Percentiles rank a stretch among this genome's conserved stretches.
Evolutionary conservation across 2,888 invertebrate genomes (phyloP).

Genomic region (Amaurobius ferox): DNA sequence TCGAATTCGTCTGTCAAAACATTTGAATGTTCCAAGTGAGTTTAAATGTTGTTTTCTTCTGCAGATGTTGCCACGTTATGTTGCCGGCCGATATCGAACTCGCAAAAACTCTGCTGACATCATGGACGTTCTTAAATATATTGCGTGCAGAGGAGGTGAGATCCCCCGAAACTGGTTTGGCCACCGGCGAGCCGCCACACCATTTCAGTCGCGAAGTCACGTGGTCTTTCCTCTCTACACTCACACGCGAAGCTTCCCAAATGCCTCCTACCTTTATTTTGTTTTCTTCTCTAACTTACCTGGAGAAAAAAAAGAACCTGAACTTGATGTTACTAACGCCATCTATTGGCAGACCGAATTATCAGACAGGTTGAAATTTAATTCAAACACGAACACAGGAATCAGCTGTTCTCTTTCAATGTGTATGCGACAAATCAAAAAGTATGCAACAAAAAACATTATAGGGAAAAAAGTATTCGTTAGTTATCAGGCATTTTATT

Average conservation of each 20-base stretch:
- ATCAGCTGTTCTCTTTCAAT: too few relatives aligned
- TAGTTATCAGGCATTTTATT: too few relatives aligned
- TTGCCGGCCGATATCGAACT: constrained; percentile 4
- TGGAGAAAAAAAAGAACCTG: neutral
- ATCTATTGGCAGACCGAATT: constrained; percentile 26
- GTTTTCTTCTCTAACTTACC: neutral
- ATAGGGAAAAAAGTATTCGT: too few relatives aligned
- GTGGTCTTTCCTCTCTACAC: constrained; percentile 48
- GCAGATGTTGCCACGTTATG: constrained; percentile 44
- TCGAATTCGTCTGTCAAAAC: neutral
- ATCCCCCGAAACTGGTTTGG: constrained; percentile 57
- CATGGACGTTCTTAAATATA: constrained; percentile 38
- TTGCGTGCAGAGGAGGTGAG: constrained; percentile 42
- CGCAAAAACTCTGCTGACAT: constrained; percentile 35
- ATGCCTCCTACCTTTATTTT: constrained; percentile 20
- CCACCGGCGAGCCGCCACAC: constrained; percentile 40
- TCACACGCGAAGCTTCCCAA: constrained; percentile 10
- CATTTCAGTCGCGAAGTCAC: constrained; percentile 18
- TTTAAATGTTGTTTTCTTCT: neutral
- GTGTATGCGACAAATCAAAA: too few relatives aligned
- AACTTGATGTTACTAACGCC: too few relatives aligned
- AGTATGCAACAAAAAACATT: too few relatives aligned
- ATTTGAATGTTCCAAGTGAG: neutral
- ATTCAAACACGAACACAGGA: too few relatives aligned
- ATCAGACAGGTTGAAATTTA: too few relatives aligned